Conservation (phyloP, 2,888 invertebrate genomes). For the Drosophila mulleri region DNA sequence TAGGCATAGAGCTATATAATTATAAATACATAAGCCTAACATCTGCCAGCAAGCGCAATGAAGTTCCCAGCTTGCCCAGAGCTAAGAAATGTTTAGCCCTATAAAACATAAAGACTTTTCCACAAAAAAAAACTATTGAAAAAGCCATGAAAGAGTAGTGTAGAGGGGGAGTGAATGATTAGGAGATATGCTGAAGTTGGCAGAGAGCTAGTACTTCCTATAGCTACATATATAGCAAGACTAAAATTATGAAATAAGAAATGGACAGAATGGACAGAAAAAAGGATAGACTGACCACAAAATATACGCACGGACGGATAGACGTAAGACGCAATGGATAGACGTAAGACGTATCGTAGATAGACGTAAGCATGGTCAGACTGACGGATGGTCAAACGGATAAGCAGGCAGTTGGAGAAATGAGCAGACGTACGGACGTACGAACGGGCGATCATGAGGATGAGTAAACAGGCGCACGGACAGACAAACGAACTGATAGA, state of each 20-base stretch:
- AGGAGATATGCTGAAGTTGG: not conserved
- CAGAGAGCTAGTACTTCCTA: not conserved
- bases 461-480: no score
- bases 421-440: no score
- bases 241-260: not conserved
- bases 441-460: no score
- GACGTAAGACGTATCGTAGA: no score
- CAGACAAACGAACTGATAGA: no score
- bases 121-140: not conserved
- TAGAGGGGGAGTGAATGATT: no score
- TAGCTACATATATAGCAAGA: not conserved
- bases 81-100: no score
- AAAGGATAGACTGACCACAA: not conserved
- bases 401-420: no score
- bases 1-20: not conserved
- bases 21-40: not conserved
- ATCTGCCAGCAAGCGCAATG: not conserved
- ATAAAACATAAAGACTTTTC: not conserved
- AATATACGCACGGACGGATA: not conserved
- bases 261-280: not conserved
- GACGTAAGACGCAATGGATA: no score
- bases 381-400: not conserved
- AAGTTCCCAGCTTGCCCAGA: not conserved
- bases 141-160: no score
- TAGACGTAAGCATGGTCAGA: not conserved